A percentile compares a stretch with the other conserved stretches of the same genome.
Evolutionary conservation across 1,140 invertebrate genomes (phyloP).

Genomic region (Drosophila azteca): DNA sequence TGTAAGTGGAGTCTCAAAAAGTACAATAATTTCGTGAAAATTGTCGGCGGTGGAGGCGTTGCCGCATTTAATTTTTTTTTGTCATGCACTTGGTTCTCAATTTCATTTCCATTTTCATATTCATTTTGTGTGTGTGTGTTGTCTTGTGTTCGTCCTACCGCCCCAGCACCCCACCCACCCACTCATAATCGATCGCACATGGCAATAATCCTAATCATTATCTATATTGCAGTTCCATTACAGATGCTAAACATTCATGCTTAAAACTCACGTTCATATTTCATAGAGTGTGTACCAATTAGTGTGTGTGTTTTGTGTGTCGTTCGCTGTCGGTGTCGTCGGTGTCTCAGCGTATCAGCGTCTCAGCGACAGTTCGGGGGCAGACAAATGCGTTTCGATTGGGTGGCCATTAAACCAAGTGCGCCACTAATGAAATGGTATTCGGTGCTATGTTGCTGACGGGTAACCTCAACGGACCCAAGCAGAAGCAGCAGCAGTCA

Average conservation of each 20-base stretch:
- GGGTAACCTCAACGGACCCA: constrained; percentile 70
- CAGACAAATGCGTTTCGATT: constrained; percentile 35
- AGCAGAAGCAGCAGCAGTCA: constrained; percentile 64
- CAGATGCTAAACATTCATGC: constrained; percentile 64
- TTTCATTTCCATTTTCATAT: constrained; percentile 41
- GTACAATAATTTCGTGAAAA: constrained; percentile 10
- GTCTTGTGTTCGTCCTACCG: constrained; percentile 7
- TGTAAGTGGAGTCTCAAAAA: constrained; percentile 27
- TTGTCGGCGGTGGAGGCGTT: constrained; percentile 12
- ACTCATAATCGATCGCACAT: constrained; percentile 16
- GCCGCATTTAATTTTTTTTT: constrained; percentile 34
- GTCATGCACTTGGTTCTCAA: constrained; percentile 26
- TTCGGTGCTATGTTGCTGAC: constrained; percentile 83
- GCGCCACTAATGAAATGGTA: constrained; percentile 82
- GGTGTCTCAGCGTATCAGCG: constrained; percentile 15
- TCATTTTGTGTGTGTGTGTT: constrained; percentile 23
- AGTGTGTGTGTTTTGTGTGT: not conserved
- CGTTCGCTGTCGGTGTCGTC: constrained; percentile 22
- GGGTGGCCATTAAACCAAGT: constrained; percentile 57
- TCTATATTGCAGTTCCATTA: constrained; percentile 72
- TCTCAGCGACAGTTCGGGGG: constrained; percentile 23
- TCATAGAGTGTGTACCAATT: constrained; percentile 30
- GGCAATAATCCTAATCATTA: constrained; percentile 54
- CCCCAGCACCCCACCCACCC: not conserved
- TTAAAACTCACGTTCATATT: constrained; percentile 39